These are phyloP conservation scores for Papilio glaucus DNA, from an alignment of 1,140 invertebrate genomes.

Conservation along the genomic window DNA sequence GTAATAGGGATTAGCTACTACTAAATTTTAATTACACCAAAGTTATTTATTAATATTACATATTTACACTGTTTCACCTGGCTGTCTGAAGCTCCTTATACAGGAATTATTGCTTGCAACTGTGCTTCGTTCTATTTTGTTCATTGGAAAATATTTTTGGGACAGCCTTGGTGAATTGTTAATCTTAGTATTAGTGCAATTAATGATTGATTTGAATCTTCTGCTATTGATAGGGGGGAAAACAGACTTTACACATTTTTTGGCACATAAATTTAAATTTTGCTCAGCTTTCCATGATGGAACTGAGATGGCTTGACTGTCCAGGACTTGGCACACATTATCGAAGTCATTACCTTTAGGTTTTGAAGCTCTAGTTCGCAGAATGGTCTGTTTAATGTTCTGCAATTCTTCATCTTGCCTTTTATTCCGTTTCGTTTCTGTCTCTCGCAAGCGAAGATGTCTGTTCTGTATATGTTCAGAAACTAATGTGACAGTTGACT, in stretches of 20 bases:
- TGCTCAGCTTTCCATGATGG: conserved; percentile 66
- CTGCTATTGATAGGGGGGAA: conserved; percentile 33
- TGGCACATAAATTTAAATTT: conserved; percentile 49
- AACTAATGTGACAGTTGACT: conserved; percentile 65
- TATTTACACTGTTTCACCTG: conserved; percentile 37
- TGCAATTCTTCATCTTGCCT: conserved; percentile 60
- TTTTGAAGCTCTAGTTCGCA: conserved; percentile 59
- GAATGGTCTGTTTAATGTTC: conserved; percentile 70
- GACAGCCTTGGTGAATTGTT: conserved; percentile 43
- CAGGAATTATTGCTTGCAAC: conserved; percentile 18
- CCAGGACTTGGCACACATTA: conserved; percentile 67
- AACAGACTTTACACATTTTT: conserved; percentile 32
- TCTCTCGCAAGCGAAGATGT: conserved; percentile 62
- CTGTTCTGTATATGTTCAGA: conserved; percentile 74
- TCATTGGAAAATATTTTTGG: background rate
- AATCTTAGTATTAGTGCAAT: conserved; percentile 47
- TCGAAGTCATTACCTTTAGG: conserved; percentile 64
- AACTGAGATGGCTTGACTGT: conserved; percentile 68
- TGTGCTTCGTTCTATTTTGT: conserved; percentile 10
- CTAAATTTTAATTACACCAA: background rate
- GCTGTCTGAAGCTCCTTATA: conserved; percentile 7
- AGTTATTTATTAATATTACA: background rate
- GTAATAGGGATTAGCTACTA: no score
- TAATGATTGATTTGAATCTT: conserved; percentile 46
- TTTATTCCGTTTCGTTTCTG: conserved; percentile 45